Evolutionary conservation across 1,140 invertebrate genomes (phyloP).

Genomic region (Bombus fervidus): DNA sequence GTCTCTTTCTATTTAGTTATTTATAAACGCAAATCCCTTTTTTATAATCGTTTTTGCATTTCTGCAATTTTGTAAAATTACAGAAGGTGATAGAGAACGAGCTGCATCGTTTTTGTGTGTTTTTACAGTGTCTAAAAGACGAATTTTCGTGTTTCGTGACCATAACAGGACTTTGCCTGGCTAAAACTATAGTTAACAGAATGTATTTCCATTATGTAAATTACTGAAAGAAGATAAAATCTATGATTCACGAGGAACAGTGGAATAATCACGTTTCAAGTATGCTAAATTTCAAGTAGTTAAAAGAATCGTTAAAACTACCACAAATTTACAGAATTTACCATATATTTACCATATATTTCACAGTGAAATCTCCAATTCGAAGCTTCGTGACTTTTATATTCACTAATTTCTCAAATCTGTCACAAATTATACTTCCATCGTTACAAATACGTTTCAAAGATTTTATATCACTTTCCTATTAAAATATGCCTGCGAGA

Average conservation of each 20-base stretch:
- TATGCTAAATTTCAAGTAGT: neutral
- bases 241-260: neutral
- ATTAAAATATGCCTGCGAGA: too few relatives aligned
- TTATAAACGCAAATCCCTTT: neutral
- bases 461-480: too few relatives aligned
- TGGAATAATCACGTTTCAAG: neutral
- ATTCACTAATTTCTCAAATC: neutral
- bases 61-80: too few relatives aligned
- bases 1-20: too few relatives aligned
- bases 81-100: neutral
- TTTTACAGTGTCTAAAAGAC: neutral
- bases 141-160: neutral
- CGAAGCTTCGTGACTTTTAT: neutral
- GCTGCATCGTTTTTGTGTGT: neutral
- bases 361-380: neutral
- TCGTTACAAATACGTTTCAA: neutral
- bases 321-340: neutral
- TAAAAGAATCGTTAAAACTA: neutral
- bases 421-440: neutral
- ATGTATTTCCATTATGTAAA: conserved; percentile 16
- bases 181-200: neutral
- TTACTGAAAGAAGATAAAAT: neutral
- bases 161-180: neutral
- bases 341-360: too few relatives aligned
- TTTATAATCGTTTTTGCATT: neutral